A percentile compares a stretch with the other conserved stretches of the same genome.
These are phyloP conservation scores for Stenchaetothrips biformis DNA, from an alignment of 2,888 invertebrate genomes.

Conservation along the genomic window DNA sequence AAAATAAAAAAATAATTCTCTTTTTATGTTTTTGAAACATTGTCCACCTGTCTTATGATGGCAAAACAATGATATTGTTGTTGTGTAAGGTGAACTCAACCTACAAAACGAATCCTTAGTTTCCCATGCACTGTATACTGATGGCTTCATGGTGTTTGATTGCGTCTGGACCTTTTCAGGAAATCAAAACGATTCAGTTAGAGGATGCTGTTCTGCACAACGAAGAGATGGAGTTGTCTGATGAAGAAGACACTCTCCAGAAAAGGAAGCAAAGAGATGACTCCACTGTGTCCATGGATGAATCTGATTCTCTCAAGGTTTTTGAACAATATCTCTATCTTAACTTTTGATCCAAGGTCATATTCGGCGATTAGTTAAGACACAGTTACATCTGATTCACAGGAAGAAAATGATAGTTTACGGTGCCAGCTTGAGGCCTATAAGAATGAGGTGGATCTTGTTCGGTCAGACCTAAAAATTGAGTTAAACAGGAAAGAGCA, in stretches of 20 bases:
- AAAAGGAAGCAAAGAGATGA: constrained; percentile 42
- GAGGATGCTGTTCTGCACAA: constrained; percentile 62
- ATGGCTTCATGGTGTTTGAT: neutral
- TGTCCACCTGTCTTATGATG: neutral
- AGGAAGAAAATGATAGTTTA: constrained; percentile 86
- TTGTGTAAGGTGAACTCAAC: neutral
- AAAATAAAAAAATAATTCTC: too few species aligned
- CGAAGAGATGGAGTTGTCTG: constrained; percentile 84
- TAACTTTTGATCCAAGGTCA: constrained; percentile 27
- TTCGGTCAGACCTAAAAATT: constrained; percentile 72
- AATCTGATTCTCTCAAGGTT: constrained; percentile 42
- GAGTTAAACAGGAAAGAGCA: constrained; percentile 80
- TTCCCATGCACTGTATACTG: neutral
- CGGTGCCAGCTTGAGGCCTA: constrained; percentile 89
- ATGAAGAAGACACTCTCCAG: constrained; percentile 59
- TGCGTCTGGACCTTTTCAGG: constrained; percentile 47
- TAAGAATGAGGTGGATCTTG: constrained; percentile 86
- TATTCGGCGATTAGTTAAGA: constrained; percentile 32
- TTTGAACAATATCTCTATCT: constrained; percentile 25
- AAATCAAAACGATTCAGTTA: constrained; percentile 62
- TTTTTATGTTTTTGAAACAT: too few species aligned
- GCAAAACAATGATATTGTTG: neutral
- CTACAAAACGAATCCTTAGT: too few species aligned
- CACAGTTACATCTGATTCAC: constrained; percentile 36
- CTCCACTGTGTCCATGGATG: constrained; percentile 36